phyloP scores from a whole-genome alignment of 2,797 vertebrate species.

The Novumbra hubbsi region DNA sequence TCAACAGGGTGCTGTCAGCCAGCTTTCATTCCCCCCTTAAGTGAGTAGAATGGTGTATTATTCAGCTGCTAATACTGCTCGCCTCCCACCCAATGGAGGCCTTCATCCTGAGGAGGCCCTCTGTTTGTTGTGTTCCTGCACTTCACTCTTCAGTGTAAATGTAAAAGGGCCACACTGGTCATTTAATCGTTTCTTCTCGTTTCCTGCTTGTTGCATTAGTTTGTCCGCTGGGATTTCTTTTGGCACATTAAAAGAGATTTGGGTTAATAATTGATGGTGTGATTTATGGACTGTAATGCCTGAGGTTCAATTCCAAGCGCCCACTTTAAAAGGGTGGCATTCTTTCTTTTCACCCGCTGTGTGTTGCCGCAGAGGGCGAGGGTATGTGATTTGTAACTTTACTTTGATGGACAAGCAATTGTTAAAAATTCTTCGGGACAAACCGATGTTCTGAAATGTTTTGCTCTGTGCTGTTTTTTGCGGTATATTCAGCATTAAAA shows the following conservation, averaged over 20 bases:
- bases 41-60: conserved; percentile 58
- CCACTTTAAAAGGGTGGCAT: conserved; percentile 71
- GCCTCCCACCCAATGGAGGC: conserved; percentile 42
- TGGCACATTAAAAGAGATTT: conserved; percentile 77
- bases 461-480: conserved; percentile 59
- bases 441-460: conserved; percentile 39
- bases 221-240: conserved; percentile 65
- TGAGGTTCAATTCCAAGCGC: conserved; percentile 65
- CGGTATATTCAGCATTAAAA: conserved; percentile 48
- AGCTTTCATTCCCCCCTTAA: conserved; percentile 48
- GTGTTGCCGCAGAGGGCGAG: conserved; percentile 41
- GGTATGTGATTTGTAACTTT: conserved; percentile 61
- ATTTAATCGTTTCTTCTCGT: conserved; percentile 62
- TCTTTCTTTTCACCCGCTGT: conserved; percentile 51
- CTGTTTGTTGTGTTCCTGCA: conserved; percentile 61
- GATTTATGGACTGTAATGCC: conserved; percentile 72
- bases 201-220: conserved; percentile 76
- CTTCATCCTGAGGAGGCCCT: conserved; percentile 47
- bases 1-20: conserved; percentile 30
- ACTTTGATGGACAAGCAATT: conserved; percentile 57
- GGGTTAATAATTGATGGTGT: conserved; percentile 75
- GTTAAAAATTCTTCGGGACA: conserved; percentile 31
- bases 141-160: conserved; percentile 42
- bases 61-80: conserved; percentile 54
- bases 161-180: conserved; percentile 56